Percentiles rank a stretch among this genome's conserved stretches.
Evolutionary conservation across 2,113 vertebrate species (phyloP).

Genomic region (Atlantisia rogersi): DNA sequence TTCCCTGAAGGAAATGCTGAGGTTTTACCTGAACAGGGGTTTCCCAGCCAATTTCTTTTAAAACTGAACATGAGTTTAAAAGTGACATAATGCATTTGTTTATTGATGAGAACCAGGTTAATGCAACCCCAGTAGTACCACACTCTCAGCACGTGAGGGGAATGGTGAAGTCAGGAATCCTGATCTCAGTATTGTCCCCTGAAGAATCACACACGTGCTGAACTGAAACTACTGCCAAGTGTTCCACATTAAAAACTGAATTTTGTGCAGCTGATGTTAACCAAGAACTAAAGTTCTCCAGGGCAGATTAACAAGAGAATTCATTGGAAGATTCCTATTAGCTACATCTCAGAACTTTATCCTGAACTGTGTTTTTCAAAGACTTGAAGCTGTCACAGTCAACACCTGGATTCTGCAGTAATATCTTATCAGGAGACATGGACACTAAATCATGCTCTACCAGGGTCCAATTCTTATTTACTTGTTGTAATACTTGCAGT

Average conservation of each 20-base stretch:
- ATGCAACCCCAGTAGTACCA: not conserved
- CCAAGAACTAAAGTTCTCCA: not conserved
- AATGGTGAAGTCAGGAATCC: not conserved
- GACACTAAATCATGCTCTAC: not conserved
- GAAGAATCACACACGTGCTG: rapidly evolving
- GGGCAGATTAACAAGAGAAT: not conserved
- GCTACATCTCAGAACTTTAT: not conserved
- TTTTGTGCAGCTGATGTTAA: not conserved
- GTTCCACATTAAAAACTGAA: not conserved
- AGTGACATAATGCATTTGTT: not conserved
- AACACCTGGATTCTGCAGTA: not conserved
- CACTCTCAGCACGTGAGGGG: not conserved
- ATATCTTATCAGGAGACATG: not conserved
- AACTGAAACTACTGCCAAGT: not conserved
- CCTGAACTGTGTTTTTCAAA: not conserved
- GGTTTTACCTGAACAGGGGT: not conserved
- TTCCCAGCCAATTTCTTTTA: not conserved
- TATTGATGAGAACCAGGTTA: not conserved
- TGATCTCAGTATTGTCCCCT: not conserved
- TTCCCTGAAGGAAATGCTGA: not conserved
- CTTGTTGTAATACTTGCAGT: rapidly evolving
- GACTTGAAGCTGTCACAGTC: not conserved
- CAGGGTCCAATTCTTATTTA: not conserved
- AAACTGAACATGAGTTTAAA: not conserved
- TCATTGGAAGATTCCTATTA: not conserved